These are phyloP conservation scores for Geotrupes spiniger DNA, from an alignment of 2,888 invertebrate species.

Conservation along the genomic window DNA sequence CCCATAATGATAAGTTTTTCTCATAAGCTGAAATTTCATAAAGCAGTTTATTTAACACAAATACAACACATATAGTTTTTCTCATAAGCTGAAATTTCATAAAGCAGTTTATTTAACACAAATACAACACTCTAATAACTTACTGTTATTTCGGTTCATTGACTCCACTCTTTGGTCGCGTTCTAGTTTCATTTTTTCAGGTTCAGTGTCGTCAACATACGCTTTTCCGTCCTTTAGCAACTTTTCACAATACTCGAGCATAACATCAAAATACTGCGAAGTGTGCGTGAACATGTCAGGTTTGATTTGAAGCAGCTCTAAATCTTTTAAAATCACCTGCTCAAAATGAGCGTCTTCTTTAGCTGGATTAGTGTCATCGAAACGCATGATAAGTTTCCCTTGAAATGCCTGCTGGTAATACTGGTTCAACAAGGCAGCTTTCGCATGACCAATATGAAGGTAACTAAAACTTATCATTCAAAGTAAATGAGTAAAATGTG, in stretches of 20 bases:
- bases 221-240: slow-evolving; percentile 87
- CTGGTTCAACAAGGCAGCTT: slow-evolving; percentile 96
- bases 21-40: slow-evolving; percentile 67
- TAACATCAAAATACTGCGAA: slow-evolving; percentile 93
- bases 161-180: slow-evolving; percentile 87
- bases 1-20: slow-evolving; percentile 86
- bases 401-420: slow-evolving; percentile 92
- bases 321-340: slow-evolving; percentile 92
- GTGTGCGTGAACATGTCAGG: slow-evolving; percentile 93
- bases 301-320: slow-evolving; percentile 85
- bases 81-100: slow-evolving; percentile 65
- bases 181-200: slow-evolving; percentile 92
- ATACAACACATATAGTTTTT: slow-evolving; percentile 62
- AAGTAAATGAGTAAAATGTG: too few species aligned
- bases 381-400: slow-evolving; percentile 95
- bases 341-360: slow-evolving; percentile 98
- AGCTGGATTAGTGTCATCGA: slow-evolving; percentile 99
- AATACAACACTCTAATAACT: slow-evolving; percentile 43
- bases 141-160: slow-evolving; percentile 79
- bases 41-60: too few species aligned
- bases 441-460: slow-evolving; percentile 98
- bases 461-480: slow-evolving; percentile 55
- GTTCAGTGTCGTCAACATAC: slow-evolving; percentile 94
- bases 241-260: slow-evolving; percentile 84
- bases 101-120: too few species aligned